A percentile compares a stretch with the other conserved stretches of the same genome.
Conservation (phyloP, 2,113 vertebrate genomes). For the Mobula hypostoma region DNA sequence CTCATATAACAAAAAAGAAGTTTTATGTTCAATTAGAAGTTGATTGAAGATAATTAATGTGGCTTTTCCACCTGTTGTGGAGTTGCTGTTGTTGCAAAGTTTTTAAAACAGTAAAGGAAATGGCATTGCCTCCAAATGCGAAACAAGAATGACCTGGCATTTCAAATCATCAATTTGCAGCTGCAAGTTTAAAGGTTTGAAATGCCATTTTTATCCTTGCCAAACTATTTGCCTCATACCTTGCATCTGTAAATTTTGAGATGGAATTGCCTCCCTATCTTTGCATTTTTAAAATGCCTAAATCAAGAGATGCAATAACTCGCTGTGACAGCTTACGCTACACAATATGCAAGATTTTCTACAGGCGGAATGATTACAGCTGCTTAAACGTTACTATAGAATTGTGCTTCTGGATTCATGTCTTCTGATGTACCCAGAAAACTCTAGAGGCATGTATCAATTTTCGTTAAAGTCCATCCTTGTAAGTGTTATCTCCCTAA, state of each 20-base stretch:
- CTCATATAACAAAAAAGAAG: conserved; percentile 7
- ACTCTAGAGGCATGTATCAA: background rate
- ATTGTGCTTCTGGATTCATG: background rate
- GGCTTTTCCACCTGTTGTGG: background rate
- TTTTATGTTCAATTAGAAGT: background rate
- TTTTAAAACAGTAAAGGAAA: background rate
- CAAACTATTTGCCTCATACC: background rate
- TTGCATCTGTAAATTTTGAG: background rate
- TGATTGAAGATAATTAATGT: background rate
- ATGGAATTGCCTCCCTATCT: background rate
- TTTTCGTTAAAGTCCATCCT: background rate
- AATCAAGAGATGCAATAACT: background rate
- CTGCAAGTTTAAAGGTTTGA: background rate
- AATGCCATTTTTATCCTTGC: background rate
- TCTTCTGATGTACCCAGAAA: background rate
- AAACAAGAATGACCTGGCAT: background rate
- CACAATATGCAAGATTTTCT: background rate
- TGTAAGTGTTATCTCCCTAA: background rate
- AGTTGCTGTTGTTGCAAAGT: background rate
- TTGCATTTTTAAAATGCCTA: background rate
- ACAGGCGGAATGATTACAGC: too few relatives aligned
- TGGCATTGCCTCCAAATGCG: background rate
- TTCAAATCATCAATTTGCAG: background rate
- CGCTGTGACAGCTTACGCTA: background rate
- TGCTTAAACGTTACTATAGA: background rate